Conservation (phyloP, 2,113 vertebrate genomes). For the Onychorhynchus coronatus region DNA sequence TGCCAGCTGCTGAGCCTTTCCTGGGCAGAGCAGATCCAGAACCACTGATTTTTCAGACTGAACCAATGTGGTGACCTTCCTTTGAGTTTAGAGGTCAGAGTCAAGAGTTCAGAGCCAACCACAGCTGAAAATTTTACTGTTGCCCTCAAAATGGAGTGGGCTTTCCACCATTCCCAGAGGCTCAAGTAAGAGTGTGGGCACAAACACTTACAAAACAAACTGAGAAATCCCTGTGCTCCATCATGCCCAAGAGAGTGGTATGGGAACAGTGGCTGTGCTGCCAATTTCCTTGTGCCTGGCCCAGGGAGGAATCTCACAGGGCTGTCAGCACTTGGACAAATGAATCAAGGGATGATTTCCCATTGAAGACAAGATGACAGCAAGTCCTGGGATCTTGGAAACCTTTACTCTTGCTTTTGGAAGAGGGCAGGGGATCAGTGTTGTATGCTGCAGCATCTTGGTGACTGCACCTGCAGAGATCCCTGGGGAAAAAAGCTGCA, state of each 20-base stretch:
- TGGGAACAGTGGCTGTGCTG: neutral
- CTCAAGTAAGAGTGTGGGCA: neutral
- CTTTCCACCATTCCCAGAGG: neutral
- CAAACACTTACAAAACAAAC: neutral
- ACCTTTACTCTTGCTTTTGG: neutral
- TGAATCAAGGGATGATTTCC: neutral
- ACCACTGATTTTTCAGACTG: neutral
- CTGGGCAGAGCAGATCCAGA: neutral
- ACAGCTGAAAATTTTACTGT: neutral
- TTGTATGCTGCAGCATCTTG: neutral
- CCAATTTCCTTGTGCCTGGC: accelerated
- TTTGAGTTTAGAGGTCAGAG: neutral
- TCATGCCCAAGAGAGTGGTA: accelerated
- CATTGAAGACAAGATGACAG: neutral
- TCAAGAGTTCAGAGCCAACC: neutral
- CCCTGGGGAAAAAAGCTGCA: neutral
- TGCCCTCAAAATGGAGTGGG: neutral
- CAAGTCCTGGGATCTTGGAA: neutral
- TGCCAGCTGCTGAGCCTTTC: neutral
- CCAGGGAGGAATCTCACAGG: neutral
- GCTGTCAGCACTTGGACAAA: neutral
- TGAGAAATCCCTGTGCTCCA: neutral
- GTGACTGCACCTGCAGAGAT: neutral
- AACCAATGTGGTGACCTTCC: neutral
- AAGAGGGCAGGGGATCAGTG: neutral